Percentiles rank a stretch among this genome's conserved stretches.
These are phyloP conservation scores for Diaprepes abbreviatus DNA, from an alignment of 2,888 invertebrate genomes.

Conservation along the genomic window DNA sequence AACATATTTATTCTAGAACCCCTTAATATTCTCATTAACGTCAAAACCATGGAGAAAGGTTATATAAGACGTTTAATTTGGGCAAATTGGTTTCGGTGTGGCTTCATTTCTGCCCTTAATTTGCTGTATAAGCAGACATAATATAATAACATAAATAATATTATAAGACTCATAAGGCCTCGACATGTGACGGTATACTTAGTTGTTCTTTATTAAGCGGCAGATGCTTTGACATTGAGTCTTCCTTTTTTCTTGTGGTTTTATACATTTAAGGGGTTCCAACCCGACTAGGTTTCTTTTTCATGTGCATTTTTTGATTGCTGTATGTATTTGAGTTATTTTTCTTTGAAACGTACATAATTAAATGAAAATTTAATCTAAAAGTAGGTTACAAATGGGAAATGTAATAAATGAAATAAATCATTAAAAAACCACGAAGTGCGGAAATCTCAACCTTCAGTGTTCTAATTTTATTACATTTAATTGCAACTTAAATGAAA, in stretches of 20 bases:
- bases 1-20: slow-evolving; percentile 9
- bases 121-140: slow-evolving; percentile 18
- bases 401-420: too few relatives aligned
- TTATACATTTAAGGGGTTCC: too few relatives aligned
- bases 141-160: slow-evolving; percentile 13
- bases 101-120: slow-evolving; percentile 17
- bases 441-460: neutral
- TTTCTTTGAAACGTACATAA: too few relatives aligned
- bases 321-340: too few relatives aligned
- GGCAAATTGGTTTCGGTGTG: slow-evolving; percentile 14
- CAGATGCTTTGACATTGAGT: neutral
- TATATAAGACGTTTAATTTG: slow-evolving; percentile 18
- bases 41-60: slow-evolving; percentile 10
- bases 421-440: neutral
- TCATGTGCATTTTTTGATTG: too few relatives aligned
- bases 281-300: too few relatives aligned
- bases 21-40: neutral
- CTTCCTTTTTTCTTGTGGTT: too few relatives aligned
- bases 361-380: too few relatives aligned
- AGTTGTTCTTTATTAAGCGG: slow-evolving; percentile 4
- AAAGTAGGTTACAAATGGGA: too few relatives aligned
- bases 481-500: slow-evolving; percentile 33
- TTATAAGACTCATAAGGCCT: neutral
- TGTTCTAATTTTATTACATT: slow-evolving; percentile 24
- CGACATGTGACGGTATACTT: slow-evolving; percentile 9